Evolutionary conservation across 2,888 invertebrate species (phyloP).

Genomic region (Arenicola marina): DNA sequence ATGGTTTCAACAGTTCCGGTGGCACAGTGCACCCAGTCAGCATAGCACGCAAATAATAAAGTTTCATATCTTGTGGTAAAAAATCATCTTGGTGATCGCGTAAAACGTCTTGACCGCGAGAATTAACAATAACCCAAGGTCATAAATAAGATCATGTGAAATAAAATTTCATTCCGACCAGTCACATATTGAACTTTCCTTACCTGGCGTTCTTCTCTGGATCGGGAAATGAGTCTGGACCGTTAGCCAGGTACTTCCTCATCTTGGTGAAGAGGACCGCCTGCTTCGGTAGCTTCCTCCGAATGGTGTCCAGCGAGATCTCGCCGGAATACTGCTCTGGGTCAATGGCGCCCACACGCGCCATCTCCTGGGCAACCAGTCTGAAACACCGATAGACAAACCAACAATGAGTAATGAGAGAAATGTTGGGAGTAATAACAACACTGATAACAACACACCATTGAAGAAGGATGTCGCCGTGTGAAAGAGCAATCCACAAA

Average conservation of each 20-base stretch:
- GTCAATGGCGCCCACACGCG: not conserved
- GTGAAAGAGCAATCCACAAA: too few species aligned
- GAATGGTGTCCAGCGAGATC: not conserved
- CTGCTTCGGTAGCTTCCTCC: not conserved
- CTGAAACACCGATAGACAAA: not conserved
- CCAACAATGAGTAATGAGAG: not conserved
- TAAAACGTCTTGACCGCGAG: too few species aligned
- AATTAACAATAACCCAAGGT: too few species aligned
- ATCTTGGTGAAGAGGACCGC: not conserved
- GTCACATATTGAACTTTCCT: not conserved
- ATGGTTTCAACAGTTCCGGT: too few species aligned
- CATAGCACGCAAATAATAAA: too few species aligned
- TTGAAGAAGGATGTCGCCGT: too few species aligned
- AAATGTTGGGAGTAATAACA: not conserved
- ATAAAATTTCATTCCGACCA: too few species aligned
- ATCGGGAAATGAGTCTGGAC: slow-evolving; percentile 1
- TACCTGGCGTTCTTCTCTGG: not conserved
- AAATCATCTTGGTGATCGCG: too few species aligned
- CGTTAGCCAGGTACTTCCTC: not conserved
- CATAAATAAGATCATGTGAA: too few species aligned
- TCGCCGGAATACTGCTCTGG: not conserved
- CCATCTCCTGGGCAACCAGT: not conserved
- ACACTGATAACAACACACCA: too few species aligned
- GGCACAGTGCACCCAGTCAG: too few species aligned
- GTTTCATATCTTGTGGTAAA: too few species aligned